Evolutionary conservation across 2,113 vertebrate genomes (phyloP).

Genomic region (Melanocharis versteri): DNA sequence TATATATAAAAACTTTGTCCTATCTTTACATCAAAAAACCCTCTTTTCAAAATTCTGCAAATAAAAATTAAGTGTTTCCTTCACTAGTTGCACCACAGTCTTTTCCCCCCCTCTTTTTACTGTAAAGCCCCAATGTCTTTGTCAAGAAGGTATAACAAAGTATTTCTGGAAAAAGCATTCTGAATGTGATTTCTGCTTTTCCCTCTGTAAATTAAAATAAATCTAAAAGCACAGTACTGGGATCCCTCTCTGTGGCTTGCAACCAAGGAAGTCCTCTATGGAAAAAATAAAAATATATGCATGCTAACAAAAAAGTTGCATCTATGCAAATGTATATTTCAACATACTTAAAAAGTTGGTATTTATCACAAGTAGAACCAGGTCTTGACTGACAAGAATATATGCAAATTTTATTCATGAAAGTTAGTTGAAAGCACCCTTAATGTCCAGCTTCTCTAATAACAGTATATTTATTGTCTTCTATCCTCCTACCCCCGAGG

Average conservation of each 20-base stretch:
- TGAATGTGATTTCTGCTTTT: background rate
- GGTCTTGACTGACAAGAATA: constrained; percentile 1
- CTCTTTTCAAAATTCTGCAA: background rate
- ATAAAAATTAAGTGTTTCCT: background rate
- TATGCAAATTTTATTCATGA: constrained; percentile 7
- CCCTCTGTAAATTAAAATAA: background rate
- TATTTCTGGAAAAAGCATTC: background rate
- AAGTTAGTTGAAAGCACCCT: constrained; percentile 19
- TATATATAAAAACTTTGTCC: background rate
- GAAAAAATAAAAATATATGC: background rate
- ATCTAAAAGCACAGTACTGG: background rate
- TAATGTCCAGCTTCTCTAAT: constrained; percentile 35
- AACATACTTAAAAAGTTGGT: background rate
- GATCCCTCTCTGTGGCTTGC: background rate
- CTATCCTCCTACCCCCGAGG: background rate
- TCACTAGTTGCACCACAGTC: background rate
- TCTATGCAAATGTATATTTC: background rate
- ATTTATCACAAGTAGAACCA: background rate
- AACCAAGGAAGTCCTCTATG: background rate
- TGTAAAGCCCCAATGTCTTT: background rate
- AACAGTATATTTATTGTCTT: background rate
- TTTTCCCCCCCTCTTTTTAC: background rate
- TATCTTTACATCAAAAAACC: background rate
- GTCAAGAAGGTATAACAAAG: background rate
- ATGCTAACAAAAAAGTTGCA: background rate